Conservation (phyloP, 1,140 invertebrate species). For the Euura saliciscinereae region DNA sequence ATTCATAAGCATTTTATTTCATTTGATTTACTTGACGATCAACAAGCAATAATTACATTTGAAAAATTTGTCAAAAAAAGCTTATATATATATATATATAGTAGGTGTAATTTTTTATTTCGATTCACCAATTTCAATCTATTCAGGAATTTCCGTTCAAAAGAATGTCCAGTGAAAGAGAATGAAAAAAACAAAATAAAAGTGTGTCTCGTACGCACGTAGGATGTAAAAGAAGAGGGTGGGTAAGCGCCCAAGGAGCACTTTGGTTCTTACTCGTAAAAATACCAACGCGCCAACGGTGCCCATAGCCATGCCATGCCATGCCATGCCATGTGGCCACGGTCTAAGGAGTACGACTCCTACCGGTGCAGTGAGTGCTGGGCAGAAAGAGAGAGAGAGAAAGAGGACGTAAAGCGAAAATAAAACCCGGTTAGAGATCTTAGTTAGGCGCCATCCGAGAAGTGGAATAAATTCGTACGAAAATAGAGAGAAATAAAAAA, state of each 20-base stretch:
- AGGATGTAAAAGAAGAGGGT: background rate
- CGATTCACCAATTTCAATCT: no score
- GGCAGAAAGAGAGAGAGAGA: background rate
- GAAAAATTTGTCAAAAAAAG: no score
- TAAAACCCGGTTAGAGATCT: constrained; percentile 41
- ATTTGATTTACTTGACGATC: no score
- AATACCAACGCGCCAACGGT: constrained; percentile 34
- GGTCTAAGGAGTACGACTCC: background rate
- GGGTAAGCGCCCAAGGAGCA: background rate
- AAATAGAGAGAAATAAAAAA: constrained; percentile 16
- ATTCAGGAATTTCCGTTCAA: no score
- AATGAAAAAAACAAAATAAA: no score
- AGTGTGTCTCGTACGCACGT: no score
- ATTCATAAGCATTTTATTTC: no score
- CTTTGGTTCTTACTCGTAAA: constrained; percentile 36
- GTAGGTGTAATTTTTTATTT: no score
- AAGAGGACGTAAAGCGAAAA: constrained; percentile 28
- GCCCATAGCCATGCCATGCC: background rate
- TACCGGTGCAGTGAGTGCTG: background rate
- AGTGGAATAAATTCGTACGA: constrained; percentile 33
- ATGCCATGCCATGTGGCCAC: background rate
- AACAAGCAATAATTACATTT: no score
- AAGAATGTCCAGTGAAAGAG: no score
- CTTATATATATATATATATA: no score
- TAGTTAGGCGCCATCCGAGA: constrained; percentile 34